phyloP scores from a whole-genome alignment of 2,888 invertebrate genomes.

The Steinernema carpocapsae region DNA sequence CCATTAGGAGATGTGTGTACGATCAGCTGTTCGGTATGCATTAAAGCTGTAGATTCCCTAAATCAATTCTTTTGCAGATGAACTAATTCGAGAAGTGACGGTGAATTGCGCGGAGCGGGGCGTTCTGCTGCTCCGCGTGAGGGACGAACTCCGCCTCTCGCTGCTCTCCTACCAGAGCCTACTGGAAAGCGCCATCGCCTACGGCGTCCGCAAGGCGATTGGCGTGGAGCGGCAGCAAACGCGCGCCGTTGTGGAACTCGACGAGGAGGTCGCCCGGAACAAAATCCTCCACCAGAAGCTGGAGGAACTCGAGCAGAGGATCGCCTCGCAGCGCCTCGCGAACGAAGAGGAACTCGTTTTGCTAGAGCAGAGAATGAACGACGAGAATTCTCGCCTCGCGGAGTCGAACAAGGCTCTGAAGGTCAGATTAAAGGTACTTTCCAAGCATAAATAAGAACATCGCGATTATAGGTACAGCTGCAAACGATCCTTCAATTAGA shows the following conservation, averaged over 20 bases:
- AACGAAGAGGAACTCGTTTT: constrained; percentile 64
- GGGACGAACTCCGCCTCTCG: constrained; percentile 95
- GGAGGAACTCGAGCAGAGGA: constrained; percentile 59
- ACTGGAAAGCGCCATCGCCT: constrained; percentile 95
- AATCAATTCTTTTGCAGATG: constrained; percentile 73
- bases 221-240: constrained; percentile 79
- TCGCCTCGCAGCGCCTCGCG: constrained; percentile 56
- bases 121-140: constrained; percentile 84
- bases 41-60: not conserved
- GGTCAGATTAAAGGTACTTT: constrained; percentile 38
- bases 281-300: constrained; percentile 46
- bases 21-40: constrained; percentile 61
- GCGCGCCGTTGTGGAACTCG: constrained; percentile 50
- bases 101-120: constrained; percentile 96
- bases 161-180: constrained; percentile 94
- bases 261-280: constrained; percentile 46
- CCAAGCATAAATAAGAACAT: not conserved
- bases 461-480: constrained; percentile 54
- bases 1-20: constrained; percentile 60
- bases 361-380: constrained; percentile 62
- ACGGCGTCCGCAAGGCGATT: constrained; percentile 93
- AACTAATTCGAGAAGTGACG: constrained; percentile 88
- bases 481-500: constrained; percentile 66
- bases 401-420: constrained; percentile 62
- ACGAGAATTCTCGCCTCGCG: constrained; percentile 62